Base-by-base conservation (phyloP, 2,113 vertebrate species). In the Spea bombifrons region DNA sequence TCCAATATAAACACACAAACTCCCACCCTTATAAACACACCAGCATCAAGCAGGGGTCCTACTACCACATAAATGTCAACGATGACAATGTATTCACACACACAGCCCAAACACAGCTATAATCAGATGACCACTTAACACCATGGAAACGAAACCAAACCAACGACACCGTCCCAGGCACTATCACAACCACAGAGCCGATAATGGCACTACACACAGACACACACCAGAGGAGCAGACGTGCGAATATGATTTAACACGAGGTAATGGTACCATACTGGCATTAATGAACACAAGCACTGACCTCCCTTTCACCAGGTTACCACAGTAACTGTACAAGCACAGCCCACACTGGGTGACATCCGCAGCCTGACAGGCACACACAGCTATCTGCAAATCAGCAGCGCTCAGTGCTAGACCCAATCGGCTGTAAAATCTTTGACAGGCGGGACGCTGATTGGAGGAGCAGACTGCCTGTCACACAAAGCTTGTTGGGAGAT, bases 321-420 rank as follows among this genome's bases (percentile, higher is more conserved):
- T 64, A 49, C 59, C 47, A 49, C 15, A 10, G 46, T 49, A 17
- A 75, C 76, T 5, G 53, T 50, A 13, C 61, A 78, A 7, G 47
- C 67, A 64, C n/a, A 53, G 30, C 2, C 75, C 12, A n/a, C 44
- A 65, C 67, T 10, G 43, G 8, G 45, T 57, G 13, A 76, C 65
- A 68, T 43, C 75, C 45, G 55, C 75, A 69, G 75, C 12, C 66
- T 48, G 65, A 16, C 66, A 48, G 10, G 43, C 16, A 46, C 74
- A 8, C 53, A 61, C 52, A 13, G 57, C 66, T 48, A 44, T 61
- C 49, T 67, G 67, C 66, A 64, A 48, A 63, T 15, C 66, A 43
- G 52, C 67, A 75, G 74, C 46, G 5, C 76, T 52, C 76, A 7
- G 67, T 53, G 55, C 63, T 57, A 15, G 2, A 52, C 3, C 30